Evolutionary conservation across 2,113 vertebrate species (phyloP), one percentile per base, ranked within the genome.

Genomic region (Himantopus leucocephalus): DNA sequence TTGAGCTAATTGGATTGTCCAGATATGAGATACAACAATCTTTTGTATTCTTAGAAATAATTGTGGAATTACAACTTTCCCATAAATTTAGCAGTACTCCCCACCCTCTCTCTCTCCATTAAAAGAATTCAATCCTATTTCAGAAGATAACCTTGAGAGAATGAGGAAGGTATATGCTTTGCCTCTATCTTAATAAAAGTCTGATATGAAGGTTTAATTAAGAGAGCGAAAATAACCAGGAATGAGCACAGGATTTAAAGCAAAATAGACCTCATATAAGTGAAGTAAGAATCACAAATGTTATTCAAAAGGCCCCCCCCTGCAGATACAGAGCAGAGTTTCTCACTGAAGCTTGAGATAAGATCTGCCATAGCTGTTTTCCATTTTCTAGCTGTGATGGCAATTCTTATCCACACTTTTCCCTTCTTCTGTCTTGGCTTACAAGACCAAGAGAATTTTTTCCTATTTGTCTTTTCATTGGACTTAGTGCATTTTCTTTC

Each of bases 171-270:
- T 92, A 79, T 83, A 68, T 41, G 35, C 56, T 86, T 92, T 93
- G 34, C 73, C 48, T 88, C 67, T 92, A 63, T 88, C 90, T 93
- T 96, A 94, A 93, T 93, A 95, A 47, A 94, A 90, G 70, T 87
- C 64, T 89, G 77, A 78, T 92, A 92, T 37, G 66, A 94, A 82
- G 80, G 62, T 87, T 97, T 96, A 96, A 95, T 96, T 96, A 95
- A 91, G 91, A 82, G 76, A 76, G 15, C 91, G 39, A 94, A 91
- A 97, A 94, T 92, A 89, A 45, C 24, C 34, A 48, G 35, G 56
- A 78, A 91, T 29, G 17, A 94, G 67, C 79, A 79, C 24, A 72
- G 48, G 45, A 89, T 75, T 97, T 94, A 87, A 91, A 94, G 76
- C 10, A 73, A 94, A 94, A 91, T 11, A 72, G 73, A 92, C n/a